A percentile compares a stretch with the other conserved stretches of the same genome.
phyloP scores from a whole-genome alignment of 2,888 invertebrate genomes.

The Parochlus steinenii region DNA sequence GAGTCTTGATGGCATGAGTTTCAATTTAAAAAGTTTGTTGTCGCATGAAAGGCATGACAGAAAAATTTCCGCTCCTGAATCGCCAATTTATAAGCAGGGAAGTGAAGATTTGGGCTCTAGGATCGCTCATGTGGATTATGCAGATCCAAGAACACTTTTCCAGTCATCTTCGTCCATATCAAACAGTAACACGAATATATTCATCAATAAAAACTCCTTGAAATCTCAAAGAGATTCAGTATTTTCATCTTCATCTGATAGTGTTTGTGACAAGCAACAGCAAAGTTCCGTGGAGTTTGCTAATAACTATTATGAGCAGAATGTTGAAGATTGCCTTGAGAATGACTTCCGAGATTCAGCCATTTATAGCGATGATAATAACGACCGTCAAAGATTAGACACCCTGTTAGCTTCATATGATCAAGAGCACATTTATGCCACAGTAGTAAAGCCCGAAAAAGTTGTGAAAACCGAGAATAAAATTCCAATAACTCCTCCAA shows the following conservation, averaged over 20 bases:
- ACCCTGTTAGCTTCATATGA: constrained; percentile 6
- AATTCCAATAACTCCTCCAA: constrained; percentile 11
- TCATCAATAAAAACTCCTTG: constrained; percentile 42
- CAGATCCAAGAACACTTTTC: constrained; percentile 57
- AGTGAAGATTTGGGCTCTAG: constrained; percentile 72
- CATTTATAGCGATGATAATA: constrained; percentile 53
- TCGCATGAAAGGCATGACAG: neutral
- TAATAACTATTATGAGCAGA: constrained; percentile 59
- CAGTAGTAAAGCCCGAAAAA: constrained; percentile 11
- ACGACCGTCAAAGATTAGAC: constrained; percentile 24
- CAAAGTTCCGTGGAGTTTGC: constrained; percentile 17
- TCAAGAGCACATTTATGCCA: constrained; percentile 19
- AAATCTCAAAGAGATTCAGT: constrained; percentile 30
- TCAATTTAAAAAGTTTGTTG: constrained; percentile 5
- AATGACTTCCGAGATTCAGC: constrained; percentile 66
- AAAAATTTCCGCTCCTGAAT: constrained; percentile 19
- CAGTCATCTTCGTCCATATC: constrained; percentile 37
- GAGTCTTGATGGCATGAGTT: constrained; percentile 3
- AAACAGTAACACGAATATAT: constrained; percentile 45
- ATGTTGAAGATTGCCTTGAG: constrained; percentile 49
- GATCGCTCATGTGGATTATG: constrained; percentile 76
- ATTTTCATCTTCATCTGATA: constrained; percentile 29
- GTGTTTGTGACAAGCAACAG: constrained; percentile 18
- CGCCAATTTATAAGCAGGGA: constrained; percentile 54
- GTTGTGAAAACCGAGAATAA: constrained; percentile 5